Conservation (phyloP, 2,797 vertebrate genomes). For the Cirrhinus mrigala region DNA sequence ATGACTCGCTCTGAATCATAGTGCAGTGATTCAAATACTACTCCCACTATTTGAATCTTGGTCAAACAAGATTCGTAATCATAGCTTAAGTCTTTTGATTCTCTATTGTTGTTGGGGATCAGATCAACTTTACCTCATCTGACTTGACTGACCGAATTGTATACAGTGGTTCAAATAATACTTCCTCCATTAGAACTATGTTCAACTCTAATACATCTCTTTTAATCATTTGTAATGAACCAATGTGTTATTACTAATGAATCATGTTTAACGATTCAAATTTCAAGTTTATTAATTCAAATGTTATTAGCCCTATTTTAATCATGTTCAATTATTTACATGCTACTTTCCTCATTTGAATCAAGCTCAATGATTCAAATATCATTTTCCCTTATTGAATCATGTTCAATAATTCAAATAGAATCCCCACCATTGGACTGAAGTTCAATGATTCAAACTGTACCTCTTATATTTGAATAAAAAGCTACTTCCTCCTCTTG, state of each 20-base stretch:
- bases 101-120: background rate
- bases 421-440: background rate
- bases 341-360: background rate
- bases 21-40: slow-evolving; percentile 10
- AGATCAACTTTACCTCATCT: background rate
- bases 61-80: background rate
- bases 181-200: background rate
- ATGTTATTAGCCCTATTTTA: background rate
- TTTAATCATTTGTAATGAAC: background rate
- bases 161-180: background rate
- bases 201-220: background rate
- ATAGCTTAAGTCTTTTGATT: background rate
- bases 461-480: no score
- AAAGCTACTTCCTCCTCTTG: background rate
- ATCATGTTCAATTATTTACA: background rate
- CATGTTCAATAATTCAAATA: background rate
- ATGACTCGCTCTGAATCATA: slow-evolving; percentile 25
- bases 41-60: background rate
- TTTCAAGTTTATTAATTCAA: background rate
- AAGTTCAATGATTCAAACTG: background rate
- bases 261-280: background rate
- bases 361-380: background rate
- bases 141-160: background rate
- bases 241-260: background rate
- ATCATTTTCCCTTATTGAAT: background rate